Evolutionary conservation across 2,113 vertebrate species (phyloP), one percentile per base, ranked within the genome.

Genomic region (Oostethus manadensis): DNA sequence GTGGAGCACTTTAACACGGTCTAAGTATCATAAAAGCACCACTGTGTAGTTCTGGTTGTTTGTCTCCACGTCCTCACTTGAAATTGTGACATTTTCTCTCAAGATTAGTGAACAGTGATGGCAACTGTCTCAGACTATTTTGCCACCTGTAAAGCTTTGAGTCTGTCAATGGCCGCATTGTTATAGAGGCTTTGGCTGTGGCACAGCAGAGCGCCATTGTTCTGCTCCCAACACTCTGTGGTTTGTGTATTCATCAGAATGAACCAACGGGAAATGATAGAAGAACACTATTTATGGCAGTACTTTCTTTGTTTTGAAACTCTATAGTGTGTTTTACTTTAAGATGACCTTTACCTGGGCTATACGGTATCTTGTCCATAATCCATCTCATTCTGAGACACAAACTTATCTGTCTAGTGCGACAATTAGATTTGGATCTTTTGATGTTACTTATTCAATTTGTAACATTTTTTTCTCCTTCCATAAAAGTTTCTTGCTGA

Each of bases 121-220:
- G 10, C 29, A 54, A 54, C 51, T 35, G 11, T 40, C 33, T 21
- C 35, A 21, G 18, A 29, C 11, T 51, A 5, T 65, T 53, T 64
- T 20, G 56, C 20, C 40, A 69, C 47, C 53, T 21, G 53, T 33
- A 18, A 44, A 38, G 40, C 50, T 49, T 43, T 47, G 53, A 60
- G 22, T 9, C 29, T 53, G 62, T 83, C 63, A 83, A 76, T 78
- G 53, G 53, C 11, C 3, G 47, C 75, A 54, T 82, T 83, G 80
- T 83, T 49, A n/a, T 18, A 20, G 26, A n/a, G 51, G 58, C 1
- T 45, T 68, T 44, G 38, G 54, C 63, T 58, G 47, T 77, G 82
- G 78, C 79, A 81, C 80, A 81, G 77, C 71, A 64, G 43, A 60
- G 73, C 57, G 43, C 79, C 58, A 77, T 84, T 84, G 82, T 86